Conservation (phyloP, 2,113 vertebrate species). For the Gymnarchus niloticus region DNA sequence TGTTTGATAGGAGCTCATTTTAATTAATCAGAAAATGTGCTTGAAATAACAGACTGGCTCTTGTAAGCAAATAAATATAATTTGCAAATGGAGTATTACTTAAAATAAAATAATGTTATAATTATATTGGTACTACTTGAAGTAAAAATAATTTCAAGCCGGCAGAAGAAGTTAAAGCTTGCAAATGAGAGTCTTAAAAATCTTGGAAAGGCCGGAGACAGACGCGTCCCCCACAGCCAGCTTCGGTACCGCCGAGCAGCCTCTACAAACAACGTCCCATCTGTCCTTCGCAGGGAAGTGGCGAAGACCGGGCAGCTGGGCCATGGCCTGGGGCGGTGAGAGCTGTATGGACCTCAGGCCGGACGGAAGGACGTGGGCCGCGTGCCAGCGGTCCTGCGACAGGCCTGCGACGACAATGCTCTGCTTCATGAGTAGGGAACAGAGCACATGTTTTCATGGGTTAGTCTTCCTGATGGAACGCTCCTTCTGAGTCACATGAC, state of each 20-base stretch:
- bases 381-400: constrained; percentile 38
- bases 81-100: background rate
- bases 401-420: constrained; percentile 46
- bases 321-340: background rate
- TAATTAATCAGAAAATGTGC: background rate
- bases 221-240: background rate
- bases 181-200: background rate
- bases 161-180: background rate
- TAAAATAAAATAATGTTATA: background rate
- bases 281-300: background rate
- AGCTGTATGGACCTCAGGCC: background rate
- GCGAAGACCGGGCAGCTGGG: background rate
- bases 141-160: background rate
- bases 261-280: background rate
- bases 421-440: constrained; percentile 44
- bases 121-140: background rate
- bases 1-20: background rate
- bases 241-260: background rate
- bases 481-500: constrained; percentile 28
- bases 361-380: constrained; percentile 14
- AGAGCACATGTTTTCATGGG: constrained; percentile 35
- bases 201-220: background rate
- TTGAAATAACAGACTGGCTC: too few relatives aligned
- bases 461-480: constrained; percentile 42
- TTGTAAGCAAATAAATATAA: background rate